These are phyloP conservation scores for Diorhabda sublineata DNA, from an alignment of 1,140 invertebrate species.

Conservation along the genomic window DNA sequence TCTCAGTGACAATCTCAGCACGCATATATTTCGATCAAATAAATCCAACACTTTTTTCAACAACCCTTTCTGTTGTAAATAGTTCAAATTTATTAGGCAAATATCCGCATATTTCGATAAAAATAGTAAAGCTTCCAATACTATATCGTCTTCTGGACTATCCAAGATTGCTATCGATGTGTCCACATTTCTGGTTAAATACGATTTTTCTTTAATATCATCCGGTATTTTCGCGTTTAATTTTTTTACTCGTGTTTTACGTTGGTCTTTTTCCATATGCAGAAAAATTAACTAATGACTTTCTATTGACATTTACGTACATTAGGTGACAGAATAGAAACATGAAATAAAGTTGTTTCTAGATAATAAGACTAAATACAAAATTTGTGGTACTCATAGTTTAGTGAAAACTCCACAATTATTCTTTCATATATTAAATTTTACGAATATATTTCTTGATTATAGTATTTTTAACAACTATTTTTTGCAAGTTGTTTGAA, in stretches of 20 bases:
- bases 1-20: constrained; percentile 30
- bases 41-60: constrained; percentile 30
- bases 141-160: constrained; percentile 33
- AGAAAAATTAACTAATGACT: no score
- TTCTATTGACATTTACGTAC: no score
- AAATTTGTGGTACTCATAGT: no score
- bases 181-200: constrained; percentile 32
- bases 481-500: no score
- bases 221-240: constrained; percentile 25
- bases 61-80: constrained; percentile 25
- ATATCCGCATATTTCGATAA: constrained; percentile 37
- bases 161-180: constrained; percentile 37
- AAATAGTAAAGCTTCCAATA: constrained; percentile 36
- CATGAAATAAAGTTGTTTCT: no score
- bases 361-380: no score
- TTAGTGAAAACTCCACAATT: no score
- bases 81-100: constrained; percentile 28
- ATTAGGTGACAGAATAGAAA: no score
- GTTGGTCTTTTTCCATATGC: no score
- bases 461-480: no score
- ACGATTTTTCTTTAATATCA: constrained; percentile 34
- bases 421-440: no score
- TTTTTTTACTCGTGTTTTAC: constrained; percentile 15
- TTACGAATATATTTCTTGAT: no score
- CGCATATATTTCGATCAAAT: constrained; percentile 31